A percentile compares a stretch with the other conserved stretches of the same genome.
Conservation (phyloP, 1,140 invertebrate genomes). For the Lepidotrigona ventralis region DNA sequence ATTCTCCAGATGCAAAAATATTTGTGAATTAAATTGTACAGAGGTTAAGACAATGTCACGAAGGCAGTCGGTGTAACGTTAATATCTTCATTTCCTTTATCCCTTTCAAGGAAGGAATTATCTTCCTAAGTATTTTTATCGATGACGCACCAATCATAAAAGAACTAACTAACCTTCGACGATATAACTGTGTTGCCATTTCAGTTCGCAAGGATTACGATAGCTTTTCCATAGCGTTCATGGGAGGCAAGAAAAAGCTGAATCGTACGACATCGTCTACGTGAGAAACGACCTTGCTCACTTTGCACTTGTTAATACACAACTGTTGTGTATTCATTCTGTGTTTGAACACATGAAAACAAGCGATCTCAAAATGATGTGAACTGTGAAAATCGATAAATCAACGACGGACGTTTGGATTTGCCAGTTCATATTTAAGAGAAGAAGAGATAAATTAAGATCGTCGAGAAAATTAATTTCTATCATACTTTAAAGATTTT, state of each 20-base stretch:
- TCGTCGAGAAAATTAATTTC: background rate
- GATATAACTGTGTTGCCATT: background rate
- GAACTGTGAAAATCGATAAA: background rate
- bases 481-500: background rate
- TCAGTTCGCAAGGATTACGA: background rate
- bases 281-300: background rate
- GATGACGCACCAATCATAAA: background rate
- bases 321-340: background rate
- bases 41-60: background rate
- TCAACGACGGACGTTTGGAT: background rate
- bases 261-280: background rate
- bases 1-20: background rate
- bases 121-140: background rate
- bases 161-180: background rate
- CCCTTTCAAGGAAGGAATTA: background rate
- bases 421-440: background rate
- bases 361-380: background rate
- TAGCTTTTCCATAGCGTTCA: background rate
- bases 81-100: background rate
- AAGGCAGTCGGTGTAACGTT: background rate
- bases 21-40: background rate
- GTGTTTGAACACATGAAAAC: slow-evolving; percentile 7
- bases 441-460: too few species aligned
- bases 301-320: slow-evolving; percentile 27
- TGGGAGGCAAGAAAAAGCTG: background rate